Percentiles rank a stretch among this genome's conserved stretches.
These are phyloP conservation scores for Ennomos fuscantarius DNA, from an alignment of 2,888 invertebrate genomes.

Conservation along the genomic window DNA sequence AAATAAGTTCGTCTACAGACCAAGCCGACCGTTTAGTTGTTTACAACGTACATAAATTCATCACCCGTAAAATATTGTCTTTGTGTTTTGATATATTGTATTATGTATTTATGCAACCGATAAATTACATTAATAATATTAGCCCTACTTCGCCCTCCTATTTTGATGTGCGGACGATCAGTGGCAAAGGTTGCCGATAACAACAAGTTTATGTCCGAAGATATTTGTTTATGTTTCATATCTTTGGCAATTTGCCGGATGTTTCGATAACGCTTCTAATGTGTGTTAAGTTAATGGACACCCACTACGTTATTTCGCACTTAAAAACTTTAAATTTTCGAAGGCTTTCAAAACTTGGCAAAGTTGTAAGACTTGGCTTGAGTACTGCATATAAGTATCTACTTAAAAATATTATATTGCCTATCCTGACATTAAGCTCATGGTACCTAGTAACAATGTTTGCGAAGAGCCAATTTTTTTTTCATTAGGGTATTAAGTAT, in stretches of 20 bases:
- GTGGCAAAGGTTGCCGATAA: constrained; percentile 64
- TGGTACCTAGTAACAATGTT: no score
- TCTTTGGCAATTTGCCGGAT: constrained; percentile 76
- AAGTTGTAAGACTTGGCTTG: neutral
- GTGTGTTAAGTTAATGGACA: constrained; percentile 51
- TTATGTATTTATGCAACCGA: constrained; percentile 51
- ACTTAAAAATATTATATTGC: no score
- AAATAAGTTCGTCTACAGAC: constrained; percentile 22
- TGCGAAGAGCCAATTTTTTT: no score
- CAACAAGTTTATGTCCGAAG: constrained; percentile 48
- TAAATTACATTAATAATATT: constrained; percentile 56
- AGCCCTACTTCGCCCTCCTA: constrained; percentile 58
- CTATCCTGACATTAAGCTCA: no score
- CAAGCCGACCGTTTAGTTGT: constrained; percentile 31
- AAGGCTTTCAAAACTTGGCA: constrained; percentile 15
- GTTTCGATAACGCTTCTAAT: constrained; percentile 58
- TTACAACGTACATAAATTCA: constrained; percentile 49
- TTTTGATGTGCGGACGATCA: constrained; percentile 52
- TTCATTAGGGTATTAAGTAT: no score
- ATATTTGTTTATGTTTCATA: constrained; percentile 54
- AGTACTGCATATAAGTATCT: no score
- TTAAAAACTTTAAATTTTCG: neutral
- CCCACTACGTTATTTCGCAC: constrained; percentile 39
- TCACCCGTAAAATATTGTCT: constrained; percentile 46
- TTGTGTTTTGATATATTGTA: constrained; percentile 45